Evolutionary conservation across 2,797 vertebrate species (phyloP), one percentile per base, ranked within the genome.

Genomic region (Periparus ater): DNA sequence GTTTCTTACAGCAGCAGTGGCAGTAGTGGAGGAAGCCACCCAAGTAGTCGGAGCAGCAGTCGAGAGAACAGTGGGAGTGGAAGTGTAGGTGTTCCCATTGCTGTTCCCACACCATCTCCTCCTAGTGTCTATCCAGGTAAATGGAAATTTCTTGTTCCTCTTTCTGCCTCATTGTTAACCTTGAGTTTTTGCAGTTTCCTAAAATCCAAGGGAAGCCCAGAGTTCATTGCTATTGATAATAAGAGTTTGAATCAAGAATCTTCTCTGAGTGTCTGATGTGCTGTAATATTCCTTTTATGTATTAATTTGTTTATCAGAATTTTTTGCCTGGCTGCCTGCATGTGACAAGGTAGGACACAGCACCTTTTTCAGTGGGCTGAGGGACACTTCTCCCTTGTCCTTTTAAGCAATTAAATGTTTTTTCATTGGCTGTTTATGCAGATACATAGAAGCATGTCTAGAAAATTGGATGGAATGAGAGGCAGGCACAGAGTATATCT

Each of bases 11-110:
- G 99, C 98, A 99, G 99, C 97, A 99, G 99, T 81, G 99, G 99
- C 97, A 99, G 99, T 26, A 99, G 99, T 70, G 99, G 99, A 92
- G 99, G 99, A 91, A 99, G 99, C 96, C 99, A 99, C 95, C 99
- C 99, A 45, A 99, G 99, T 90, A 99, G 99, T 96, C 98, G 99
- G 96, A 99, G 99, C 98, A 99, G 99, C 98, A 99, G 99, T 97
- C 98, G 99, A 76, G 99, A 99, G 98, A 99, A 99, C 98, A 99
- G 99, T n/a, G 99, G 99, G 87, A 99, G 99, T 63, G 99, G 99
- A 92, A 99, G 99, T 27, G 99, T 99, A 83, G 99, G 99, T 25
- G 97, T 99, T 53, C 99, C 99, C 76, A 99, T 99, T 60, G 99
- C 99, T 11, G 99, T 99, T 93, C 99, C 99, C 5, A 99, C 99